phyloP scores from a whole-genome alignment of 2,797 vertebrate species.

The Sitta carolinensis region DNA sequence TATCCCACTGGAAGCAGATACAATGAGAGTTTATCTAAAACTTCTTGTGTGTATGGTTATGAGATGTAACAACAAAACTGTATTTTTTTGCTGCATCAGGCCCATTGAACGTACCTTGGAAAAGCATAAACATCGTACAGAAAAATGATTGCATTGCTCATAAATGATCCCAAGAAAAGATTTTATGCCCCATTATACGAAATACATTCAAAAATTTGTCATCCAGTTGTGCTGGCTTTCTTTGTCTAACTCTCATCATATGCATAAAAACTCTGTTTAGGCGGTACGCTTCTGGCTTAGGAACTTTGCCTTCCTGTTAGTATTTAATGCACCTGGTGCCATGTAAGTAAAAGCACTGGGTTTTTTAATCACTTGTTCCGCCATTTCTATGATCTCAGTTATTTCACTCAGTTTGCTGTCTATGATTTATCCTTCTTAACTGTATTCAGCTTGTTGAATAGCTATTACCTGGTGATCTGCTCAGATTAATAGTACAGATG shows the following conservation, averaged over 20 bases:
- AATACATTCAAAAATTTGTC: background rate
- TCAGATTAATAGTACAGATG: background rate
- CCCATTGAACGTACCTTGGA: background rate
- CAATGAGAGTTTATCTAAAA: background rate
- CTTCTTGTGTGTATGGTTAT: background rate
- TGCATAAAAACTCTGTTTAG: background rate
- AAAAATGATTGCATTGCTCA: background rate
- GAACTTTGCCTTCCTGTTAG: background rate
- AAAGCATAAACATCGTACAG: background rate
- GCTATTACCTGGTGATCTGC: background rate
- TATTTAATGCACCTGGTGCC: background rate
- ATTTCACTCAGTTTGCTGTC: background rate
- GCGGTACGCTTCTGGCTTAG: background rate
- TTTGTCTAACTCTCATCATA: background rate
- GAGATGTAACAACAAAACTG: rapidly evolving
- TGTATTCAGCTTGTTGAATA: background rate
- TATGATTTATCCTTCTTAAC: background rate
- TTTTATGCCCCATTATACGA: background rate
- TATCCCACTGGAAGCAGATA: background rate
- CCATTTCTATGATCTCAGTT: background rate
- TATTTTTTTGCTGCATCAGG: background rate
- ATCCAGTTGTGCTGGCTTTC: background rate
- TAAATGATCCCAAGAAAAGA: background rate
- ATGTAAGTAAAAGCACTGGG: background rate
- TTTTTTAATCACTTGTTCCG: background rate